Conservation (phyloP, 2,888 invertebrate genomes). For the Amblyjoppa fuscipennis region DNA sequence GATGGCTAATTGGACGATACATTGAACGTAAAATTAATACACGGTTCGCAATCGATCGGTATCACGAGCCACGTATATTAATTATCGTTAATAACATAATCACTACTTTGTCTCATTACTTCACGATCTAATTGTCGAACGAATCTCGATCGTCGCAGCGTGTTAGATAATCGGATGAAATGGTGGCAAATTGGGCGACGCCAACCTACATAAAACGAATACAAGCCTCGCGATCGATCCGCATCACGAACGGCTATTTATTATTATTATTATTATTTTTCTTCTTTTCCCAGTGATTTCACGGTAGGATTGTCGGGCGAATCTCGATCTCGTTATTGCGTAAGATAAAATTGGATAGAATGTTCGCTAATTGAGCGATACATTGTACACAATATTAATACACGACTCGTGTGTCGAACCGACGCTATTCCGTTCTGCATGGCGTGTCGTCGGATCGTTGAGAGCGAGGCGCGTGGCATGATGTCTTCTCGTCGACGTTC, state of each 20-base stretch:
- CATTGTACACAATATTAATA: not conserved
- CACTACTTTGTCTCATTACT: too few species aligned
- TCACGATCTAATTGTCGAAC: not conserved
- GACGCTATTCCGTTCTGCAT: not conserved
- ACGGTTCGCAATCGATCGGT: not conserved
- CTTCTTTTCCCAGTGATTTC: too few species aligned
- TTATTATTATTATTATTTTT: too few species aligned
- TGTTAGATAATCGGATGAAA: too few species aligned
- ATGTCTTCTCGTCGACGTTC: not conserved
- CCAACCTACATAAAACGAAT: too few species aligned
- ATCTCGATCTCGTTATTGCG: not conserved
- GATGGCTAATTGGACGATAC: not conserved
- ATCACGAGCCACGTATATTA: too few species aligned
- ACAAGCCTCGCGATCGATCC: too few species aligned
- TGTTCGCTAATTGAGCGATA: not conserved
- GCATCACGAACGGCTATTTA: too few species aligned
- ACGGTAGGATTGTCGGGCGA: not conserved
- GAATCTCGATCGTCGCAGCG: not conserved
- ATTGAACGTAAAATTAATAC: not conserved
- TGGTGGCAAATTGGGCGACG: too few species aligned
- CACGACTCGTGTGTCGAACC: not conserved
- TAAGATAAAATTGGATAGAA: not conserved
- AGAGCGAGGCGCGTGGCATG: constrained; percentile 6
- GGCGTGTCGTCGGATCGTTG: not conserved
- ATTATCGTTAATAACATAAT: too few species aligned